phyloP scores from a whole-genome alignment of 2,113 vertebrate species.

The Etia nguti region DNA sequence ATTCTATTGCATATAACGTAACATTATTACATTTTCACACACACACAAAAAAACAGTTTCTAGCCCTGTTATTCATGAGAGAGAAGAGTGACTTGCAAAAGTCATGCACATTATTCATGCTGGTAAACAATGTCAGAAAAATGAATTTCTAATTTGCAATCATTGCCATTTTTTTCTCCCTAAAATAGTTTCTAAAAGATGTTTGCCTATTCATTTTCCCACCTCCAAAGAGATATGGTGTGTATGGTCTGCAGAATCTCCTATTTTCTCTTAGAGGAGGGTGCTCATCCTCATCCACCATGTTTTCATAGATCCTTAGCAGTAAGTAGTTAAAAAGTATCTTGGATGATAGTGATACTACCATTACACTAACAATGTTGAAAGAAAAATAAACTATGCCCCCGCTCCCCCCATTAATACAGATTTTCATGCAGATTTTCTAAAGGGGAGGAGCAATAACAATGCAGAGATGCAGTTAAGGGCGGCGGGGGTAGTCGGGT shows the following conservation, averaged over 20 bases:
- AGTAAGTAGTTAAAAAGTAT: neutral
- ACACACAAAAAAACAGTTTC: constrained; percentile 12
- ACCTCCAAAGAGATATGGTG: constrained; percentile 31
- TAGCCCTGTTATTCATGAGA: constrained; percentile 61
- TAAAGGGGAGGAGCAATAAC: constrained; percentile 56
- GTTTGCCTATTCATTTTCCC: constrained; percentile 27
- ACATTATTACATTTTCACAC: constrained; percentile 27
- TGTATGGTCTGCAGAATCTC: constrained; percentile 15
- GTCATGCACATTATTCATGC: constrained; percentile 79
- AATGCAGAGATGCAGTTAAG: constrained; percentile 39
- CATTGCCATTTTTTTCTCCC: constrained; percentile 25
- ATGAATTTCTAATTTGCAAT: constrained; percentile 59
- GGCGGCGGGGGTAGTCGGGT: neutral
- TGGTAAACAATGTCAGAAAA: constrained; percentile 75
- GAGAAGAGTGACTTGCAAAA: constrained; percentile 69
- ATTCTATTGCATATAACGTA: constrained; percentile 57
- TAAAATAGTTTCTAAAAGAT: constrained; percentile 32
- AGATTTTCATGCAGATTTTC: constrained; percentile 59
- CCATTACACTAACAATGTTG: constrained; percentile 23
- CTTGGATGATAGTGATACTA: neutral
- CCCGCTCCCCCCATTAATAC: neutral
- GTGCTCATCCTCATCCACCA: constrained; percentile 1
- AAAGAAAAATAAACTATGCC: neutral
- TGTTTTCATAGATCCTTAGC: constrained; percentile 8
- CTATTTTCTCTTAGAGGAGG: neutral